Base-by-base conservation (phyloP, 1,140 invertebrate species). In the Whitmania pigra region DNA sequence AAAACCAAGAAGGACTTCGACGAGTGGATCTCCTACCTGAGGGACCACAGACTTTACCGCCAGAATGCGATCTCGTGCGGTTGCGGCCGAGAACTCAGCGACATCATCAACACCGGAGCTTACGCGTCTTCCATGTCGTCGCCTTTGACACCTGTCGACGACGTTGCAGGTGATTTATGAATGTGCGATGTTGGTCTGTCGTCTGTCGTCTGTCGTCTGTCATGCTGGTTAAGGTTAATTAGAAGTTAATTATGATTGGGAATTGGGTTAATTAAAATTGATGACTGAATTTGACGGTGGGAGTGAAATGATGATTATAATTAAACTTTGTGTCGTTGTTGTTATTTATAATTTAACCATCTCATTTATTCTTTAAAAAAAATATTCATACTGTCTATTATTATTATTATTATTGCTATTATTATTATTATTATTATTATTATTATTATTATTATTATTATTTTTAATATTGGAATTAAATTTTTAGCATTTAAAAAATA, bases 1-100 rank as follows among this genome's bases (percentile, higher is more conserved):
- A 89, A 90, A 82, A 87, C 87, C 11, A 84, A 85, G 18, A 87
- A 88, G 54, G 82, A 86, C 36, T 91, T 90, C 81, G 82, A 86
- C 27, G 86, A 88, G 67, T 91, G 90, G 90, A 84, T 90, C 15
- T 85, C 86, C 72, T 86, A 88, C 76, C 80, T 92, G n/a, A 88
- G 87, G 74, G 86, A 88, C 55, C 90, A 92, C 79, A 83, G 90
- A 20, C 83, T 91, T 22, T 90, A 89, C 79, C 82, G 89, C 25
- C 90, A 92, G 78, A 89, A 91, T 79, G 85, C 90, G 75, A 81
- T 85, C 53, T 76, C 79, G 0, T 83, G 80, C 75, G 83, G 83
- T n/a, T 72, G 53, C 43, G 13, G 13, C 27, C 20, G 22, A 15
- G 27, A n/a, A 7, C 22, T 63, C 4, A 22, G 22, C 11, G 29